Conservation (phyloP, 2,888 invertebrate genomes). For the Diloba caeruleocephala region DNA sequence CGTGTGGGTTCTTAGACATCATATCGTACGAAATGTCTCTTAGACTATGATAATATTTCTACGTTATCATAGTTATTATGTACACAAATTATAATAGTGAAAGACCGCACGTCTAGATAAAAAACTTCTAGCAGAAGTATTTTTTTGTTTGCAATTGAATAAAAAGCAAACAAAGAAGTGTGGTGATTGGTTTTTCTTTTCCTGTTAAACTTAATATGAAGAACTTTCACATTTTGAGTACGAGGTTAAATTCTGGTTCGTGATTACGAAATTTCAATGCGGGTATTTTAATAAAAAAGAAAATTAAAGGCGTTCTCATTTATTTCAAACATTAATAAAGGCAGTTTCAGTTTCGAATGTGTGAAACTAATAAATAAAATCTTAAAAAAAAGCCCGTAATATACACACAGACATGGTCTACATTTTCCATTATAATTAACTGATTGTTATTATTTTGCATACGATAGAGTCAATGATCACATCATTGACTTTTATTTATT, state of each 20-base stretch:
- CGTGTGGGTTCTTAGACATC: slow-evolving; percentile 26
- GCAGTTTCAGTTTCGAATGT: too few species aligned
- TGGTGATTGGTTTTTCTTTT: slow-evolving; percentile 38
- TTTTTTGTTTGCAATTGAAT: slow-evolving; percentile 32
- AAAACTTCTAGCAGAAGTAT: slow-evolving; percentile 18
- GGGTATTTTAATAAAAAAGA: slow-evolving; percentile 17
- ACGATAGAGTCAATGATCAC: slow-evolving; percentile 4
- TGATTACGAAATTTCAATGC: slow-evolving; percentile 8
- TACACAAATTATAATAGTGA: slow-evolving; percentile 18
- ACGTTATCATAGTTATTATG: slow-evolving; percentile 32
- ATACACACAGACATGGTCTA: not conserved
- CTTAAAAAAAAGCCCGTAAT: too few species aligned
- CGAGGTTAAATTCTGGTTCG: slow-evolving; percentile 3
- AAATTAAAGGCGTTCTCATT: not conserved
- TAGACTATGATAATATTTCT: slow-evolving; percentile 8
- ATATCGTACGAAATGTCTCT: slow-evolving; percentile 16
- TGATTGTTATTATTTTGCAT: not conserved
- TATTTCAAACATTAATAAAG: too few species aligned
- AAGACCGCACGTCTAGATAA: slow-evolving; percentile 1
- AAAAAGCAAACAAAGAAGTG: slow-evolving; percentile 42
- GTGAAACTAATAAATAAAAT: too few species aligned
- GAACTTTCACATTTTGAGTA: slow-evolving; percentile 35
- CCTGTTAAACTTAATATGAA: slow-evolving; percentile 3
- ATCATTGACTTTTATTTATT: slow-evolving; percentile 20
- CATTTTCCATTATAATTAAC: not conserved